Conservation (phyloP, 2,797 vertebrate genomes). For the Amblyopsis hoosieri region DNA sequence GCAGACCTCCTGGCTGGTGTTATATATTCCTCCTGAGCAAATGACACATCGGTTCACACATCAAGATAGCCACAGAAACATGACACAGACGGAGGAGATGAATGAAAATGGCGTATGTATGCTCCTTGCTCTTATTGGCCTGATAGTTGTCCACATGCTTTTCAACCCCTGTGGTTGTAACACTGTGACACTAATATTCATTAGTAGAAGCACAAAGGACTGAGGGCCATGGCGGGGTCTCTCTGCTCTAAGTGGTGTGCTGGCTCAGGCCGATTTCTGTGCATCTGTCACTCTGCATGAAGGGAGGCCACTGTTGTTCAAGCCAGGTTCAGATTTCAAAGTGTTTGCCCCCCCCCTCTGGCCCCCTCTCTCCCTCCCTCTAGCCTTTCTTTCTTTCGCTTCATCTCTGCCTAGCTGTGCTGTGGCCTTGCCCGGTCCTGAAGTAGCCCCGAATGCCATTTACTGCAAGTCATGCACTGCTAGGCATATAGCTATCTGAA, state of each 20-base stretch:
- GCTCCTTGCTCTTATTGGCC: neutral
- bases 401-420: no score
- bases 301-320: constrained; percentile 65
- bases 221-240: constrained; percentile 15
- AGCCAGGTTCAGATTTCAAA: constrained; percentile 66
- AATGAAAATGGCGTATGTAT: no score
- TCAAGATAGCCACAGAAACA: neutral
- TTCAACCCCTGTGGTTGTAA: neutral
- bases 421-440: constrained; percentile 36
- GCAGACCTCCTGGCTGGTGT: constrained; percentile 13
- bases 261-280: constrained; percentile 49
- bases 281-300: constrained; percentile 56
- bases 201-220: neutral
- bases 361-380: neutral
- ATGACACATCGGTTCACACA: no score
- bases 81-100: neutral
- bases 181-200: neutral
- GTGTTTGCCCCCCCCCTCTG: constrained; percentile 36
- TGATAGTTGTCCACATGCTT: neutral
- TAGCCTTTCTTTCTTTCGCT: neutral
- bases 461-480: constrained; percentile 49
- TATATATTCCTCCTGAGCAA: constrained; percentile 2
- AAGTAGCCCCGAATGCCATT: constrained; percentile 38
- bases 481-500: constrained; percentile 55
- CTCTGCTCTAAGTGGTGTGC: constrained; percentile 29